A percentile compares a stretch with the other conserved stretches of the same genome.
Evolutionary conservation across 2,113 vertebrate genomes (phyloP).

Genomic region (Telmatochromis brachygnathus): DNA sequence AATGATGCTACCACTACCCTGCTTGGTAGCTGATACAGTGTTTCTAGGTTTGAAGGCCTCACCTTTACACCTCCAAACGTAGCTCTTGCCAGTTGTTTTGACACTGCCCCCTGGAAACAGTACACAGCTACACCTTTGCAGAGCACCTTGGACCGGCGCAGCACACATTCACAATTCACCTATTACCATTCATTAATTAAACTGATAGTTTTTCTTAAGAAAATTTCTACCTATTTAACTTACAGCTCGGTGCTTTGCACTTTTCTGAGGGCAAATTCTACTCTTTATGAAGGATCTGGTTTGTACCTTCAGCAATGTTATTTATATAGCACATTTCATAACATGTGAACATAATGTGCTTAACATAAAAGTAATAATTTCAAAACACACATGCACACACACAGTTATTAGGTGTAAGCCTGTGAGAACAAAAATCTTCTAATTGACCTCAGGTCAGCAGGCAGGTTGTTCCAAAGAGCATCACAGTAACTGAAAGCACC

Average conservation of each 20-base stretch:
- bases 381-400: neutral
- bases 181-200: neutral
- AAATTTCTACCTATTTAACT: neutral
- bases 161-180: neutral
- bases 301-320: neutral
- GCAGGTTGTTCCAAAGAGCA: neutral
- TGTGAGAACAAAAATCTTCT: neutral
- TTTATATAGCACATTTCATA: neutral
- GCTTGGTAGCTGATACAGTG: neutral
- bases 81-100: neutral
- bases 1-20: neutral
- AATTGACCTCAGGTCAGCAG: neutral
- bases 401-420: neutral
- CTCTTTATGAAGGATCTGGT: neutral
- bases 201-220: neutral
- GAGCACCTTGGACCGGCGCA: neutral
- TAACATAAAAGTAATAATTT: neutral
- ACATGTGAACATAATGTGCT: neutral
- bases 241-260: neutral
- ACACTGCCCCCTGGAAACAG: neutral
- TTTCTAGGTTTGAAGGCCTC: neutral
- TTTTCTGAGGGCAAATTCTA: neutral
- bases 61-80: neutral
- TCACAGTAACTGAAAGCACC: neutral
- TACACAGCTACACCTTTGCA: neutral